Conservation (phyloP, 2,797 vertebrate species). For the Neosalanx taihuensis region DNA sequence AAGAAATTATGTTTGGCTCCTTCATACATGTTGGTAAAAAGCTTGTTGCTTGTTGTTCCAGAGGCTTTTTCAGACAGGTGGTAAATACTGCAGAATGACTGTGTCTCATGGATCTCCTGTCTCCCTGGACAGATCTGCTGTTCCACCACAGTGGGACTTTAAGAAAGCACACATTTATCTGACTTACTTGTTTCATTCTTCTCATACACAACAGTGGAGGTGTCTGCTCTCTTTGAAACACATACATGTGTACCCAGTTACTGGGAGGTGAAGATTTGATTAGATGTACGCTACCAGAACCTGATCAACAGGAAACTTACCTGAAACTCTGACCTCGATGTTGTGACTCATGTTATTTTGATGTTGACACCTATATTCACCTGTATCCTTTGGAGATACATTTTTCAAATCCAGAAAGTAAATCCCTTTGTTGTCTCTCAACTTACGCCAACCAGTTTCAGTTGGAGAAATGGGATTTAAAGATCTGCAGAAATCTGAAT, state of each 20-base stretch:
- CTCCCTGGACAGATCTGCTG: not conserved
- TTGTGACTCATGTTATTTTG: too few relatives aligned
- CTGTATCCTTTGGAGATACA: conserved; percentile 8
- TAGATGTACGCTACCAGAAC: not conserved
- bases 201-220: rapidly evolving
- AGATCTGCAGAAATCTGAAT: rapidly evolving
- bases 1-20: not conserved
- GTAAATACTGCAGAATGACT: too few relatives aligned
- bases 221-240: not conserved
- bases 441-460: rapidly evolving
- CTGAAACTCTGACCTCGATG: conserved; percentile 30
- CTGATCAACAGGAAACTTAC: conserved; percentile 25
- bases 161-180: not conserved
- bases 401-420: conserved; percentile 23
- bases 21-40: not conserved
- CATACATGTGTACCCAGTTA: not conserved
- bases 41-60: too few relatives aligned
- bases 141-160: not conserved
- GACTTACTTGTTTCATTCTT: conserved; percentile 24
- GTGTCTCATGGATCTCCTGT: not conserved
- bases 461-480: not conserved
- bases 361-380: conserved; percentile 26
- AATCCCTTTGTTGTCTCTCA: rapidly evolving
- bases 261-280: not conserved
- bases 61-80: too few relatives aligned